These are phyloP conservation scores for Noctua fimbriata DNA, from an alignment of 2,888 invertebrate species.

Conservation along the genomic window DNA sequence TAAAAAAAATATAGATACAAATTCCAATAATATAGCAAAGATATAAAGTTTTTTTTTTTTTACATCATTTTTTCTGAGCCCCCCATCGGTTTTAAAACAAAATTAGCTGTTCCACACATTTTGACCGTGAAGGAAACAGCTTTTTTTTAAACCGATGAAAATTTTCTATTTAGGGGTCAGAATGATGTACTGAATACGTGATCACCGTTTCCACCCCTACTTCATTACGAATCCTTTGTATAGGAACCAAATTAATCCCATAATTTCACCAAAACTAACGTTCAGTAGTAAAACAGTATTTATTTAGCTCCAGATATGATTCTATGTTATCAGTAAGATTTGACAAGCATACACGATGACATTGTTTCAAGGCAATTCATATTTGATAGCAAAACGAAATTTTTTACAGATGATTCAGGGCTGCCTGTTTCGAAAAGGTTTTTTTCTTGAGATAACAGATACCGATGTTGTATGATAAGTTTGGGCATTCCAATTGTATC, in stretches of 20 bases:
- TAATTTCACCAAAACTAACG: constrained; percentile 21
- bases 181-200: too few species aligned
- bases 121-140: too few species aligned
- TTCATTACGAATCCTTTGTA: too few species aligned
- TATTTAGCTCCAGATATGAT: constrained; percentile 42
- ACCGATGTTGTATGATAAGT: neutral
- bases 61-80: too few species aligned
- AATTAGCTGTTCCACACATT: too few species aligned
- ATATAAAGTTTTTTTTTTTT: too few species aligned
- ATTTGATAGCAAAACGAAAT: constrained; percentile 49
- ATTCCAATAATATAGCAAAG: too few species aligned
- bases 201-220: too few species aligned
- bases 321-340: constrained; percentile 53
- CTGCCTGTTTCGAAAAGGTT: constrained; percentile 13
- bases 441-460: constrained; percentile 6
- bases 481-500: constrained; percentile 3
- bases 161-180: too few species aligned
- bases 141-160: too few species aligned
- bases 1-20: too few species aligned
- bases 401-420: constrained; percentile 41
- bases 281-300: constrained; percentile 47
- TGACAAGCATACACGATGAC: constrained; percentile 45
- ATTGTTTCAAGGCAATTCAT: constrained; percentile 53
- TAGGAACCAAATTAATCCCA: neutral
- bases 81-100: too few species aligned